Conservation (phyloP, 1,140 invertebrate genomes). For the Brachionus angularis region DNA sequence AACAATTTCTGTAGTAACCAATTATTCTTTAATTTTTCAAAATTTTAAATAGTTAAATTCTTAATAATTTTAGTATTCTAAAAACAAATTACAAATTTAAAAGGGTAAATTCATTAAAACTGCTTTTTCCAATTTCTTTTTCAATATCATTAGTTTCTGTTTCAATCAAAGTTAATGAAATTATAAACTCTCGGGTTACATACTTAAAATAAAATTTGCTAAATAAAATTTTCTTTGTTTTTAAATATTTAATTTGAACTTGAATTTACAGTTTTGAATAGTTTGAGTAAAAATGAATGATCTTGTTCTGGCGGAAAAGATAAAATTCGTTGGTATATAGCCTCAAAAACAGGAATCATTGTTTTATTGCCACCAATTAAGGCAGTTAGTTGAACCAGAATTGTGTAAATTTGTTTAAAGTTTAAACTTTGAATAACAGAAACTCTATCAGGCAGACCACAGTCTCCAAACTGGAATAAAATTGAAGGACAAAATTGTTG, state of each 20-base stretch:
- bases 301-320: slow-evolving; percentile 24
- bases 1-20: slow-evolving; percentile 32
- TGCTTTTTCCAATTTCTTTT: too few species aligned
- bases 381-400: slow-evolving; percentile 16
- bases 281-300: not conserved
- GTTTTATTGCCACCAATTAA: slow-evolving; percentile 19
- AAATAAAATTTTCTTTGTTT: not conserved
- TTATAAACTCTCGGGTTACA: not conserved
- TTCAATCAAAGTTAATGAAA: not conserved
- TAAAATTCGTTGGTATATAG: slow-evolving; percentile 33
- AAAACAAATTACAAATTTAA: slow-evolving; percentile 29
- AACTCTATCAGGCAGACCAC: not conserved
- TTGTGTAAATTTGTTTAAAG: slow-evolving; percentile 40
- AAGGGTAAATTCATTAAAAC: slow-evolving; percentile 4
- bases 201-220: not conserved
- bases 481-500: slow-evolving; percentile 34
- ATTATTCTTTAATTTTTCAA: slow-evolving; percentile 19
- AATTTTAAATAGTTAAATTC: too few species aligned
- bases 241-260: not conserved
- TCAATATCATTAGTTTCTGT: not conserved
- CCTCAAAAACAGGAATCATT: slow-evolving; percentile 32
- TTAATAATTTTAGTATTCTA: too few species aligned
- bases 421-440: not conserved
- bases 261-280: slow-evolving; percentile 35
- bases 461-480: slow-evolving; percentile 30